A percentile compares a stretch with the other conserved stretches of the same genome.
phyloP scores from a whole-genome alignment of 30 jellyfish, hydroid and myxozoan genomes.

The Aurelia coerulea region DNA sequence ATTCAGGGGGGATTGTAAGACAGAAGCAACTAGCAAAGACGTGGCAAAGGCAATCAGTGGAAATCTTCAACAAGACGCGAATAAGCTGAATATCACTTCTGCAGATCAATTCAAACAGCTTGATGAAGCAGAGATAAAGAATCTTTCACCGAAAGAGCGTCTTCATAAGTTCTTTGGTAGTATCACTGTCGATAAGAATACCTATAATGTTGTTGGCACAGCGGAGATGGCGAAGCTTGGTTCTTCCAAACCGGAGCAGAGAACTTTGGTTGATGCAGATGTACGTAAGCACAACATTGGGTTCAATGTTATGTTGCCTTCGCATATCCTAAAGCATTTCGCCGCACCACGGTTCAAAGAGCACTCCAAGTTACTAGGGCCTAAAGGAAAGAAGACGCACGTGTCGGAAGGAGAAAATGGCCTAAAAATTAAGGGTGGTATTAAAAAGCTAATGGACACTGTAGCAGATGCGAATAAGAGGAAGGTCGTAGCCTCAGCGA shows the following conservation, averaged over 20 bases:
- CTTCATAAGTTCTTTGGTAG: conserved; percentile 90
- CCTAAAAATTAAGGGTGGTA: conserved; percentile 61
- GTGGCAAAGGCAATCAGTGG: conserved; percentile 61
- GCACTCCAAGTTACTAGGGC: conserved; percentile 57
- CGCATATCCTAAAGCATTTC: conserved; percentile 76
- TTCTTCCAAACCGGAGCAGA: conserved; percentile 24
- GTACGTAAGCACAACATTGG: conserved; percentile 93
- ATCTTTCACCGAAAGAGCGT: conserved; percentile 78
- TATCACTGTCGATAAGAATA: conserved; percentile 74
- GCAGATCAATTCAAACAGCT: conserved; percentile 51
- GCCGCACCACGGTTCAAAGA: conserved; percentile 82
- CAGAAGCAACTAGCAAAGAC: conserved; percentile 99
- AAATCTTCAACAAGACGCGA: conserved; percentile 36
- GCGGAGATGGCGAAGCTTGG: conserved; percentile 72
- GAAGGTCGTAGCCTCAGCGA: conserved; percentile 61
- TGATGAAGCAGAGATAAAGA: conserved; percentile 67
- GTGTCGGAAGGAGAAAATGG: conserved; percentile 46
- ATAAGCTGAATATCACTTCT: conserved; percentile 16
- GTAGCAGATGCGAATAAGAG: conserved; percentile 81
- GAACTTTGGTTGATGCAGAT: conserved; percentile 64
- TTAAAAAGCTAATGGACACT: conserved; percentile 72
- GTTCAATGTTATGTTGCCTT: conserved; percentile 87
- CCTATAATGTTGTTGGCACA: conserved; percentile 80
- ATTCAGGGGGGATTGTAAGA: conserved; percentile 75
- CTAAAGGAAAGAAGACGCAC: conserved; percentile 59